Conservation (phyloP, 2,888 invertebrate species). For the Hesperia comma region DNA sequence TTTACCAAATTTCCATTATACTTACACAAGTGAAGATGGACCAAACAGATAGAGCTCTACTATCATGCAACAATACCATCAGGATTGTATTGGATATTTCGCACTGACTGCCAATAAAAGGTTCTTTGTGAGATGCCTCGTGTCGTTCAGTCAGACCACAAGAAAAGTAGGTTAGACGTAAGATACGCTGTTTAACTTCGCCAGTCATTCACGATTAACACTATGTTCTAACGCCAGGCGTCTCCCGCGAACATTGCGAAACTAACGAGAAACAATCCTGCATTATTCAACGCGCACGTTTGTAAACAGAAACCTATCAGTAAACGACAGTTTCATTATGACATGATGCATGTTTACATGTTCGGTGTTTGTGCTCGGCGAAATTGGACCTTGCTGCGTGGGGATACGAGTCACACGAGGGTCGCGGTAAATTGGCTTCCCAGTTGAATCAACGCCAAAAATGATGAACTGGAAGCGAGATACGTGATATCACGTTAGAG, state of each 20-base stretch:
- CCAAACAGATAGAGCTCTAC: no score
- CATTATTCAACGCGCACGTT: slow-evolving; percentile 17
- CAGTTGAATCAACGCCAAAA: slow-evolving; percentile 34
- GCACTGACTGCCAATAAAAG: no score
- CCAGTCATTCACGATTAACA: not conserved
- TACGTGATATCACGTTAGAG: slow-evolving; percentile 6
- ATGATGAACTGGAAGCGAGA: slow-evolving; percentile 21
- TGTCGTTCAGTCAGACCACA: no score
- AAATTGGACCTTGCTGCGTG: not conserved
- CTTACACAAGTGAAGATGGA: no score
- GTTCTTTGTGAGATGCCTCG: no score
- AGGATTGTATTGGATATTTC: no score
- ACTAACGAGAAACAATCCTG: slow-evolving; percentile 19
- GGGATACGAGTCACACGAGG: not conserved
- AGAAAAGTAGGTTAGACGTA: no score
- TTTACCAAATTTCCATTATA: no score
- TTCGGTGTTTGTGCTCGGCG: not conserved
- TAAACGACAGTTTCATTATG: slow-evolving; percentile 34
- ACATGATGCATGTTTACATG: slow-evolving; percentile 29
- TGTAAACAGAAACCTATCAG: slow-evolving; percentile 29
- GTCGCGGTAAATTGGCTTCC: slow-evolving; percentile 4
- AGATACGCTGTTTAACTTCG: no score
- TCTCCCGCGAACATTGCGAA: not conserved
- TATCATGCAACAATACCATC: no score
- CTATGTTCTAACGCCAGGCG: not conserved